Evolutionary conservation across 2,113 vertebrate genomes (phyloP).

Genomic region (Argyrosomus japonicus): DNA sequence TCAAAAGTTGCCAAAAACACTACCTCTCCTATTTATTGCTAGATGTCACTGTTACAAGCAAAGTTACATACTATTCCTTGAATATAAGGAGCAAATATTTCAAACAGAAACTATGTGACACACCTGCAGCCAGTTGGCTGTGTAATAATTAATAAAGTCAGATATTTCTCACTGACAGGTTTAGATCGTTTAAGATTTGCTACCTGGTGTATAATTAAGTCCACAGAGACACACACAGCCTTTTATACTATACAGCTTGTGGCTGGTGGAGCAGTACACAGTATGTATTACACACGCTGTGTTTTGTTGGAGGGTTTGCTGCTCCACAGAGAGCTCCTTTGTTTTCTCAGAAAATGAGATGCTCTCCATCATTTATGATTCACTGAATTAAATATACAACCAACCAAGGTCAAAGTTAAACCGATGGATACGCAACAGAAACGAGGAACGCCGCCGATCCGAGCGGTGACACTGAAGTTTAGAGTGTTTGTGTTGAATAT

Average conservation of each 20-base stretch:
- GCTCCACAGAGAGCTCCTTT: conserved; percentile 3
- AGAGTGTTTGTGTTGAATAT: background rate
- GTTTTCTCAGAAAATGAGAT: background rate
- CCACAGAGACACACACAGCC: conserved; percentile 1
- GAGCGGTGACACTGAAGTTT: background rate
- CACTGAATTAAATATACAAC: conserved; percentile 35
- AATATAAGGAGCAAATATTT: no score
- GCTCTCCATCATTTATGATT: conserved; percentile 40
- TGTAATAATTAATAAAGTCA: conserved; percentile 10
- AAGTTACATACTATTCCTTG: no score
- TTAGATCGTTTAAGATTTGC: conserved; percentile 19
- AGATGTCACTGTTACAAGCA: no score
- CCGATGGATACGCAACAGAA: conserved; percentile 1
- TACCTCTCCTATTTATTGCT: no score
- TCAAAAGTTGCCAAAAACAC: no score
- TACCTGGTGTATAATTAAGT: conserved; percentile 14
- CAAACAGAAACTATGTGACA: background rate
- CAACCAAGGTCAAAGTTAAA: conserved; percentile 13
- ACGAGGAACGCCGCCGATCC: background rate
- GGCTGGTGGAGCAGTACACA: conserved; percentile 1
- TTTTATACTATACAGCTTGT: background rate
- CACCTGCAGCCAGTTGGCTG: background rate
- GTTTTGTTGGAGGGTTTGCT: background rate
- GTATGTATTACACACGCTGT: background rate
- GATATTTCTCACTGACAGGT: conserved; percentile 13